Percentiles rank a stretch among this genome's conserved stretches.
Evolutionary conservation across 1,140 invertebrate species (phyloP).

Genomic region (Drosophila nigromelanica): DNA sequence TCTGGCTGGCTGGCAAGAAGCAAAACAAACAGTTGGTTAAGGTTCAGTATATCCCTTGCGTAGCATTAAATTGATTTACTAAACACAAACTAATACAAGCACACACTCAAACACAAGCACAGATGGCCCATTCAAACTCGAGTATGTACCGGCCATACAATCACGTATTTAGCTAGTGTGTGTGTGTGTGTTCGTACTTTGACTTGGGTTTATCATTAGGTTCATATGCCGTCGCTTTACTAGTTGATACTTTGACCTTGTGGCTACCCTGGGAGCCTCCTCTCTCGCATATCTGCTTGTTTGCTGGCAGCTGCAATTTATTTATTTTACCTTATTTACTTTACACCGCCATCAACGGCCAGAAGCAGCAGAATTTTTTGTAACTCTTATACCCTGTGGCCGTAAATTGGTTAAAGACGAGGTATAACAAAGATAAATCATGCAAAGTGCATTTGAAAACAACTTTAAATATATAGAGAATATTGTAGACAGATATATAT

Average conservation of each 20-base stretch:
- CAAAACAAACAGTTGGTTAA: conserved; percentile 15
- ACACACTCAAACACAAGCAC: conserved; percentile 48
- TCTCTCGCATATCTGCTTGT: conserved; percentile 31
- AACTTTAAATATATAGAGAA: no score
- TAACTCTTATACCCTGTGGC: conserved; percentile 15
- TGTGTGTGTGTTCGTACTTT: conserved; percentile 26
- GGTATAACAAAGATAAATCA: background rate
- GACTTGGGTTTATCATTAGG: conserved; percentile 63
- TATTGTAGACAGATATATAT: no score
- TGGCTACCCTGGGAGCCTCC: conserved; percentile 9
- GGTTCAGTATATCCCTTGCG: conserved; percentile 41
- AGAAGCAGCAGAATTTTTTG: conserved; percentile 3
- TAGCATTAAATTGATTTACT: conserved; percentile 74
- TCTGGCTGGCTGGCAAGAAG: conserved; percentile 1
- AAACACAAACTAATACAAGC: conserved; percentile 62
- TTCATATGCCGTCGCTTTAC: conserved; percentile 69
- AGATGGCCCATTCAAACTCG: conserved; percentile 25
- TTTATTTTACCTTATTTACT: conserved; percentile 62
- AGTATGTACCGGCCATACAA: conserved; percentile 29
- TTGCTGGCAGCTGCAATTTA: conserved; percentile 73
- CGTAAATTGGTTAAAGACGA: no score
- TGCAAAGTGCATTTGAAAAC: background rate
- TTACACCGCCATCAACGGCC: conserved; percentile 53
- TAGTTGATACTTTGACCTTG: conserved; percentile 73
- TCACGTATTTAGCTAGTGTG: conserved; percentile 11